Base-by-base conservation (phyloP, 2,888 invertebrate genomes). In the Lasiommata megera region DNA sequence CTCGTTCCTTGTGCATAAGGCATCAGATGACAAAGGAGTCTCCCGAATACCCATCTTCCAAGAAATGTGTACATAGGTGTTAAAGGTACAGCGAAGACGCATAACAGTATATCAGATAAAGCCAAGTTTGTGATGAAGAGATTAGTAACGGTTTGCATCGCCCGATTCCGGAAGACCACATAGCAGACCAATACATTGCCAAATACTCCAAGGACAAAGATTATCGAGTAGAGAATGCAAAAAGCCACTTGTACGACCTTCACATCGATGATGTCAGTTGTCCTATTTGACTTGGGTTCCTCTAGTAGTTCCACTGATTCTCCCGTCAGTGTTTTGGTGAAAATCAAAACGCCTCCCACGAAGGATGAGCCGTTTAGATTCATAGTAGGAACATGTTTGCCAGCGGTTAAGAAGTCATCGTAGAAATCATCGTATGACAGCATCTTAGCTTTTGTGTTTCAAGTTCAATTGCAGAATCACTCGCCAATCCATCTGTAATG, bases 111-210 rank as follows among this genome's bases (percentile, higher is more conserved):
- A 80, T 98, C 97, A 28, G 97, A 96, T 46, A 97, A 83, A 0
- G 97, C 97, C 69, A 98, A 86, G 76, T 97, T 98, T 9, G 96
- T 95, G 74, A 98, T 98, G 84, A 97, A 97, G 53, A 96, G 93
- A 78, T 98, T 97, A 12, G 97, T 98, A 51, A 97, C 97, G 0
- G 97, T 96, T 83, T 97, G 97, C 97, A 98, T 97, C 40, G 95
- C 94, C 70, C 93, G 93, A 77, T 97, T 97, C 6, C 95, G 92
- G 58, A 94, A 93, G 1, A 98, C 97, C 2, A 97, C 96, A 77
- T 94, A 97, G 73, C 96, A 96, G 18, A 97, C 97, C 11, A 97
- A 86, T 5, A 94, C 93, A 77, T 97, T 97, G 6, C 96, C 97
- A 66, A 94, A 94, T 0, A 96, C 89, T 0, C 97, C 97, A 11